A percentile compares a stretch with the other conserved stretches of the same genome.
Conservation (phyloP, 2,113 vertebrate species). For the Grammomys dolichurus region DNA sequence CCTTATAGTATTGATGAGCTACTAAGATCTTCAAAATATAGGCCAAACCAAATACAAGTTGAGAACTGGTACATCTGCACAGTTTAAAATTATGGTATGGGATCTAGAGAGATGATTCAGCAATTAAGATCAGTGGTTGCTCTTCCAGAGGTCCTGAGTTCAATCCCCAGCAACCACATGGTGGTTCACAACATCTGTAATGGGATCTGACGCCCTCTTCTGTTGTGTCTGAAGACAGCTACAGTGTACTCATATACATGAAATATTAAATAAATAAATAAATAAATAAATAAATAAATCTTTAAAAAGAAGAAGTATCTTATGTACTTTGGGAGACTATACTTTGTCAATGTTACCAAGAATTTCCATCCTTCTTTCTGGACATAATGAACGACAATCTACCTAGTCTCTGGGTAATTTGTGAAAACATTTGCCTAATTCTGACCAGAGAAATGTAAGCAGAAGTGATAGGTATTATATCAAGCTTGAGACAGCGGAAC, state of each 20-base stretch:
- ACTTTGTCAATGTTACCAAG: neutral
- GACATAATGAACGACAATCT: too few relatives aligned
- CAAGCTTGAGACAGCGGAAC: neutral
- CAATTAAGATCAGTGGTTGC: too few relatives aligned
- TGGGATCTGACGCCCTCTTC: too few relatives aligned
- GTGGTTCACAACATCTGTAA: too few relatives aligned
- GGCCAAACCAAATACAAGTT: neutral
- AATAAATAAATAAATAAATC: too few relatives aligned
- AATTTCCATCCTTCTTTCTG: neutral
- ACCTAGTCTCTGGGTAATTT: neutral
- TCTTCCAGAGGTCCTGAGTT: too few relatives aligned
- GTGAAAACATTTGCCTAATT: neutral
- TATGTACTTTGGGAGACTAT: neutral
- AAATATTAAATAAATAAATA: too few relatives aligned
- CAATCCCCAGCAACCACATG: too few relatives aligned
- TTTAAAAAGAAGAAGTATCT: neutral
- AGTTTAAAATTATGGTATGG: neutral
- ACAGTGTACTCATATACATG: too few relatives aligned
- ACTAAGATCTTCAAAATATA: conserved; percentile 5
- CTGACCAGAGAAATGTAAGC: neutral
- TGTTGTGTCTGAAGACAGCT: too few relatives aligned
- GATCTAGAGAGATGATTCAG: too few relatives aligned
- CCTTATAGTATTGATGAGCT: neutral
- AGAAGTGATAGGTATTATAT: neutral
- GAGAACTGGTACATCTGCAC: neutral